phyloP scores from a whole-genome alignment of 2,797 vertebrate species.

The Amblyraja radiata region DNA sequence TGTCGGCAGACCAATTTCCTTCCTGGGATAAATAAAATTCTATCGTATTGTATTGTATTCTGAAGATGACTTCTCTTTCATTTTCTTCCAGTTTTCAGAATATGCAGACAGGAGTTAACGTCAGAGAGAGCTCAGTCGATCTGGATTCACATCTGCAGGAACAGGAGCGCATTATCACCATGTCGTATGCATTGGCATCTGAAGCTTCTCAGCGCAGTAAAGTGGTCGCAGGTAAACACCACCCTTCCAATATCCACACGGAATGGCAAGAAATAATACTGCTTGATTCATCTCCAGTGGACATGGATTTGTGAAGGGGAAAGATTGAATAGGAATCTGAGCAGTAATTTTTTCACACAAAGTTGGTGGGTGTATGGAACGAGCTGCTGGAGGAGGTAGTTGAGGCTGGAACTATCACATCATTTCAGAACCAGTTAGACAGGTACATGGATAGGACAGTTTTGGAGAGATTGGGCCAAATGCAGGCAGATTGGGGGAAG shows the following conservation, averaged over 20 bases:
- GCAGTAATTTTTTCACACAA: too few relatives aligned
- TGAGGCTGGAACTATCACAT: too few relatives aligned
- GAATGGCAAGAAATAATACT: background rate
- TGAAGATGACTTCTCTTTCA: background rate
- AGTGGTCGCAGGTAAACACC: constrained; percentile 80
- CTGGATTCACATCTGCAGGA: constrained; percentile 81
- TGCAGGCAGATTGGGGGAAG: too few relatives aligned
- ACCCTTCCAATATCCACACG: background rate
- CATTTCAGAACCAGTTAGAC: too few relatives aligned
- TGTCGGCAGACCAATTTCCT: too few relatives aligned
- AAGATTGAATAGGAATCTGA: too few relatives aligned
- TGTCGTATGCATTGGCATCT: constrained; percentile 90
- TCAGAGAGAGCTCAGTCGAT: constrained; percentile 64
- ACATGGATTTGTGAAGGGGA: too few relatives aligned
- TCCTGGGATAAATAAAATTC: too few relatives aligned
- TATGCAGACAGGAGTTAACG: constrained; percentile 61
- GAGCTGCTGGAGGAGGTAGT: too few relatives aligned
- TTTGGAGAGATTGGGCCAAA: too few relatives aligned
- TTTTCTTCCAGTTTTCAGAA: constrained; percentile 72
- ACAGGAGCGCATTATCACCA: constrained; percentile 92
- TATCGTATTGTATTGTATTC: background rate
- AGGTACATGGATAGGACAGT: too few relatives aligned
- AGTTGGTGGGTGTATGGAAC: too few relatives aligned
- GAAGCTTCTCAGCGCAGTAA: constrained; percentile 95
- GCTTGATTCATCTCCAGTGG: background rate